Evolutionary conservation across 2,888 invertebrate genomes (phyloP).

Genomic region (Brachypterus glaber): DNA sequence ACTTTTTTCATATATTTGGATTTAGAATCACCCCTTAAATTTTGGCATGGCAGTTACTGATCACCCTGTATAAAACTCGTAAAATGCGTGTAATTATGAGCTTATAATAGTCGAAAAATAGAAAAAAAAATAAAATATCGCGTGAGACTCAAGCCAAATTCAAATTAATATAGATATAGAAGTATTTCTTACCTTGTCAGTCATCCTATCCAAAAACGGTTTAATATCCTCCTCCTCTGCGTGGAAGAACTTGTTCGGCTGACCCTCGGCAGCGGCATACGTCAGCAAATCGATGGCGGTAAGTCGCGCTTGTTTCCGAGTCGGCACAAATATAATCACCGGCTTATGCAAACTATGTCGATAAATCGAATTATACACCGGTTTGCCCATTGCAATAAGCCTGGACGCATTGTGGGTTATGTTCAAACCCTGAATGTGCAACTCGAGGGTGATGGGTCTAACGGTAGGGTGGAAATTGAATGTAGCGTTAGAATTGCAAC

Average conservation of each 20-base stretch:
- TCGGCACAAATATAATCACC: constrained; percentile 84
- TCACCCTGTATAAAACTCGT: too few species aligned
- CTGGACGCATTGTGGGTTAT: constrained; percentile 95
- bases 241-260: constrained; percentile 81
- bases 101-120: too few species aligned
- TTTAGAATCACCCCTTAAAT: too few species aligned
- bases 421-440: constrained; percentile 96
- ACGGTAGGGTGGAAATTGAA: constrained; percentile 99
- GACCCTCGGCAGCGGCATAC: constrained; percentile 81
- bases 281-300: constrained; percentile 94
- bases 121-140: constrained; percentile 3
- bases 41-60: too few species aligned
- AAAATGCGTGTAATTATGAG: too few species aligned
- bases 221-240: constrained; percentile 78
- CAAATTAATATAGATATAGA: constrained; percentile 3
- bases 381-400: constrained; percentile 95
- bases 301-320: constrained; percentile 81
- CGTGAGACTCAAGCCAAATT: too few species aligned
- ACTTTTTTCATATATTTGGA: too few species aligned
- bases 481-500: constrained; percentile 83
- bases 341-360: constrained; percentile 78
- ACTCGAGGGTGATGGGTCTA: constrained; percentile 85
- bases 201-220: constrained; percentile 78
- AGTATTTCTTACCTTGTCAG: constrained; percentile 59
- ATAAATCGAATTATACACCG: constrained; percentile 86